A percentile compares a stretch with the other conserved stretches of the same genome.
phyloP scores from a whole-genome alignment of 2,888 invertebrate genomes.

The Cataglyphis cursor region DNA sequence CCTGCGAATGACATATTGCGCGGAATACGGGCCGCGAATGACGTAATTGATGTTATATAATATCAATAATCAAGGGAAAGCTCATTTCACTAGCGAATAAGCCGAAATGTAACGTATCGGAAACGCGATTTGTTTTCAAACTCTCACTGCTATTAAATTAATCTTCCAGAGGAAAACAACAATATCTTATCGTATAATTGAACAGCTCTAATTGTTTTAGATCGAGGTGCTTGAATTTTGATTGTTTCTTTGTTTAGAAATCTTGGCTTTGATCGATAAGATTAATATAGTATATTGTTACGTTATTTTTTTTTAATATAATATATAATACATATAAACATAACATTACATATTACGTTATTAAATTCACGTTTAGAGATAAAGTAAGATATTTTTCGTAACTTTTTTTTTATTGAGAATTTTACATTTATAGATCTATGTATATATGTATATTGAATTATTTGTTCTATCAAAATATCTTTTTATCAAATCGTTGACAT shows the following conservation, averaged over 20 bases:
- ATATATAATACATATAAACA: not conserved
- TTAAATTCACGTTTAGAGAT: not conserved
- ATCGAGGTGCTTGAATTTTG: not conserved
- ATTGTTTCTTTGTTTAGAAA: not conserved
- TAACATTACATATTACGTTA: not conserved
- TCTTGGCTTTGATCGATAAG: not conserved
- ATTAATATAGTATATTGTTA: not conserved
- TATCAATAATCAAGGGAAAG: slow-evolving; percentile 27
- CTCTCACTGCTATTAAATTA: slow-evolving; percentile 1
- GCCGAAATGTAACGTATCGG: slow-evolving; percentile 3
- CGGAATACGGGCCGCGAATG: slow-evolving; percentile 40
- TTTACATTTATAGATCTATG: slow-evolving; percentile 3
- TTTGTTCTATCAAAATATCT: not conserved
- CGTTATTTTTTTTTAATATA: not conserved
- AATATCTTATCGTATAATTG: not conserved
- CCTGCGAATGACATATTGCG: slow-evolving; percentile 44
- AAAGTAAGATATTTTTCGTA: not conserved
- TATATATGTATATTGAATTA: not conserved
- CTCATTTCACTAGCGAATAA: slow-evolving; percentile 38
- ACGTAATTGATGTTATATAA: slow-evolving; percentile 50
- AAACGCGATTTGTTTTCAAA: not conserved
- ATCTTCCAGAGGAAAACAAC: not conserved
- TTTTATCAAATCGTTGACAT: not conserved
- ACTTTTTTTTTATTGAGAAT: not conserved
- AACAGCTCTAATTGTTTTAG: not conserved